Evolutionary conservation across 2,113 vertebrate species (phyloP), one percentile per base, ranked within the genome.

Genomic region (Perca schrenkii): DNA sequence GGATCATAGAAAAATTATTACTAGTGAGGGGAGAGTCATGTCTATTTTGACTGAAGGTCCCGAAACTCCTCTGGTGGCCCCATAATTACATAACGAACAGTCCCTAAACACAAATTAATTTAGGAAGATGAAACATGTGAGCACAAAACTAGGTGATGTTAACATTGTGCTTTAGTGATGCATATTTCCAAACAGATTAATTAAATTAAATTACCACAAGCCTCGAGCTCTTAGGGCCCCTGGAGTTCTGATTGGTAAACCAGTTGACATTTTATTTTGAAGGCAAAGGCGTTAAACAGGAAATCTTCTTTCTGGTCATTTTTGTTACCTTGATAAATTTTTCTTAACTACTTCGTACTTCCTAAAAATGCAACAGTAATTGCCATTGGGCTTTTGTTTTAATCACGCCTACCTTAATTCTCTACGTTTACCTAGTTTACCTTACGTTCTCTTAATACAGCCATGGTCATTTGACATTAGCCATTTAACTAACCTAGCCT

Each of bases 261-360:
- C 6, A 19, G 10, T 15, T 56, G 16, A 0, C 8, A 3, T 69
- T 84, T 84, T 86, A 78, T 74, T 79, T 74, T 85, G 85, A 83
- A 89, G 36, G 68, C 1, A 52, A 10, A 4, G 1, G 7, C 0
- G 0, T 36, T 14, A 11, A 85, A 52, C 79, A 46, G 72, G 79
- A 87, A 82, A 14, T 63, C 0, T 8, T 47, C 1, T 19, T 52
- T 56, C 4, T 43, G 15, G 2, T 52, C 3, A 49, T 62, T 74
- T 50, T 13, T 6, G 5, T n/a, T 40, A 5, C 2, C 52, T 57
- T 43, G 22, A 58, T 22, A 3, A 4, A 10, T 60, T 19, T 47
- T 17, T 64, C 5, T 47, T 6, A 4, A 8, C 5, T 31, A 25
- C 6, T 49, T 78, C 57, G 22, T 16, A 5, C 60, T 84, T 84